These are phyloP conservation scores for Ephestia elutella DNA, from an alignment of 1,140 invertebrate species.

Conservation along the genomic window DNA sequence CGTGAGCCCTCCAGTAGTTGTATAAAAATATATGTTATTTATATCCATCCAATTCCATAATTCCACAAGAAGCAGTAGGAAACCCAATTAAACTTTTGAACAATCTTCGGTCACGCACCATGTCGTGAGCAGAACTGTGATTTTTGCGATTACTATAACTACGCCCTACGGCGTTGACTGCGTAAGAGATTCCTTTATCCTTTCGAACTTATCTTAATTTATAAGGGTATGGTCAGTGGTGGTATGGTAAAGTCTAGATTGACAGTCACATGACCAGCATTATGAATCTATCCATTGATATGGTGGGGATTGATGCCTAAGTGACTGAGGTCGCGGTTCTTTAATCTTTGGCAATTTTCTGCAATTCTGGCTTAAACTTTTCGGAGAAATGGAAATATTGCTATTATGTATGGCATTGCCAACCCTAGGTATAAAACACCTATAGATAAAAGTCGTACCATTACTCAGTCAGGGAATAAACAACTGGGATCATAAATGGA, in stretches of 20 bases:
- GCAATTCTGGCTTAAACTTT: too few relatives aligned
- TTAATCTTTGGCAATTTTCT: too few relatives aligned
- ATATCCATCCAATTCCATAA: neutral
- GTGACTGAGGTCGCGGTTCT: too few relatives aligned
- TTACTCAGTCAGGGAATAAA: neutral
- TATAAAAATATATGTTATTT: neutral
- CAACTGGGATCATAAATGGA: conserved; percentile 3
- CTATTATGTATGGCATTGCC: neutral
- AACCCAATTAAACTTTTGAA: neutral
- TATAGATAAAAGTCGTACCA: too few relatives aligned
- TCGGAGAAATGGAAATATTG: too few relatives aligned
- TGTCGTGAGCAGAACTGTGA: neutral
- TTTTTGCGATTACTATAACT: neutral
- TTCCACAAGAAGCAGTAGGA: neutral
- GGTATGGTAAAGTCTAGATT: too few relatives aligned
- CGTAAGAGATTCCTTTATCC: neutral
- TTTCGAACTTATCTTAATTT: too few relatives aligned
- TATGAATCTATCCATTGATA: too few relatives aligned
- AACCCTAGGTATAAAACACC: neutral
- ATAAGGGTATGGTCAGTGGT: too few relatives aligned
- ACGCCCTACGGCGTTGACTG: neutral
- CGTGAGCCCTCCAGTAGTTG: too few relatives aligned
- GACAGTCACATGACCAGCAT: too few relatives aligned
- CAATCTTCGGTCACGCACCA: neutral
- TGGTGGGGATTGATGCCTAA: too few relatives aligned